Conservation (phyloP, 1,140 invertebrate genomes). For the Drosophila tropicalis region DNA sequence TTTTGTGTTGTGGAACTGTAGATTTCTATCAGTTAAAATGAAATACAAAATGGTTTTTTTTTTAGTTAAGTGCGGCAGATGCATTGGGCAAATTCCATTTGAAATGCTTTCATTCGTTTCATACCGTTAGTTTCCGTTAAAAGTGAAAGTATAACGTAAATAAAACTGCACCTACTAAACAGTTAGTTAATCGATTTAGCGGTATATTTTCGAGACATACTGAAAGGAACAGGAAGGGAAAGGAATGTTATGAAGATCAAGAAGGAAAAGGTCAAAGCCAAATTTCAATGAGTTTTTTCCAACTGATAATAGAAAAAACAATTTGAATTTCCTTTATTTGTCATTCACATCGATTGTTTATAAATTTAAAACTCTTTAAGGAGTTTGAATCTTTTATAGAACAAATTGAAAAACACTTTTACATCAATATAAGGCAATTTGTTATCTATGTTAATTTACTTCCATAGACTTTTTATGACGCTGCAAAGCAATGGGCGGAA, state of each 20-base stretch:
- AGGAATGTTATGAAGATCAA: no score
- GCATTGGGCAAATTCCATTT: slow-evolving; percentile 16
- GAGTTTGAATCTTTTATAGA: no score
- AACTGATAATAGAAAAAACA: no score
- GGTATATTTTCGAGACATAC: background rate
- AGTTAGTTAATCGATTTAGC: background rate
- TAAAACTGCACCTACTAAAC: slow-evolving; percentile 24
- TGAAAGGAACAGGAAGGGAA: no score
- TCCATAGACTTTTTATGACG: background rate
- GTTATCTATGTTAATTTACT: background rate
- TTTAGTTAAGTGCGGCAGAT: slow-evolving; percentile 27
- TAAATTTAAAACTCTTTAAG: no score
- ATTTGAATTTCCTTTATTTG: no score
- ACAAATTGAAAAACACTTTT: no score
- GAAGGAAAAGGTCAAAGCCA: no score
- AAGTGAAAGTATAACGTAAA: background rate
- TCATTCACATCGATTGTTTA: no score
- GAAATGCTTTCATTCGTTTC: slow-evolving; percentile 8
- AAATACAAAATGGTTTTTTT: background rate
- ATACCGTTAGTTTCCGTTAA: slow-evolving; percentile 24
- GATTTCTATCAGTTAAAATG: slow-evolving; percentile 50
- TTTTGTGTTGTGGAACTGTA: slow-evolving; percentile 47
- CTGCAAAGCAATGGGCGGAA: background rate
- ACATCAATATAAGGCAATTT: no score
- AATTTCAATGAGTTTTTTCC: no score